A percentile compares a stretch with the other conserved stretches of the same genome.
Evolutionary conservation across 2,888 invertebrate genomes (phyloP).

Genomic region (Eubasilissa splendida): DNA sequence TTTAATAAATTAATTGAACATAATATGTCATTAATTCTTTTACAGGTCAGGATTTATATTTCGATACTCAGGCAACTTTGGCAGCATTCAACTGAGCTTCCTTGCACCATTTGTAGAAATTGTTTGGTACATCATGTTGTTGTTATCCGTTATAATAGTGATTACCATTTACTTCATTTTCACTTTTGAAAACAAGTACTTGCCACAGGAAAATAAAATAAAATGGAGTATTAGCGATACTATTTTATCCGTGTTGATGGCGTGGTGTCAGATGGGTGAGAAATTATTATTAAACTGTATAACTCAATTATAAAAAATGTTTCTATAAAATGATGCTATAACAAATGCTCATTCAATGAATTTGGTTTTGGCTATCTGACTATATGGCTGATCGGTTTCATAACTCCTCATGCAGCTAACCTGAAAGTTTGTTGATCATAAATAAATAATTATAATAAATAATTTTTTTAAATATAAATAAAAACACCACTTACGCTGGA

Average conservation of each 20-base stretch:
- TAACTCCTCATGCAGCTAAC: too few species aligned
- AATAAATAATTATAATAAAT: too few species aligned
- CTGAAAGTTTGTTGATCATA: too few species aligned
- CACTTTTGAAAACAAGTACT: slow-evolving; percentile 54
- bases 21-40: slow-evolving; percentile 6
- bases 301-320: too few species aligned
- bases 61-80: slow-evolving; percentile 54
- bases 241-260: slow-evolving; percentile 53
- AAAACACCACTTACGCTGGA: too few species aligned
- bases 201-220: slow-evolving; percentile 31
- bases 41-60: slow-evolving; percentile 56
- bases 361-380: too few species aligned
- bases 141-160: slow-evolving; percentile 41
- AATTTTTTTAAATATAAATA: too few species aligned
- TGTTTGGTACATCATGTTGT: slow-evolving; percentile 52
- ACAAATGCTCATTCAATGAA: not conserved
- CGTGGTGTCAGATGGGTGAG: slow-evolving; percentile 58
- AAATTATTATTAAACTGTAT: not conserved
- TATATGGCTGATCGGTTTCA: too few species aligned
- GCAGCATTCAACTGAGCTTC: slow-evolving; percentile 49
- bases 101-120: slow-evolving; percentile 50
- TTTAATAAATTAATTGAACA: not conserved
- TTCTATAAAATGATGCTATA: too few species aligned
- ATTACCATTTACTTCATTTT: slow-evolving; percentile 47
- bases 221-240: slow-evolving; percentile 53